Conservation (phyloP, 2,888 invertebrate genomes). For the Nasonia oneida region DNA sequence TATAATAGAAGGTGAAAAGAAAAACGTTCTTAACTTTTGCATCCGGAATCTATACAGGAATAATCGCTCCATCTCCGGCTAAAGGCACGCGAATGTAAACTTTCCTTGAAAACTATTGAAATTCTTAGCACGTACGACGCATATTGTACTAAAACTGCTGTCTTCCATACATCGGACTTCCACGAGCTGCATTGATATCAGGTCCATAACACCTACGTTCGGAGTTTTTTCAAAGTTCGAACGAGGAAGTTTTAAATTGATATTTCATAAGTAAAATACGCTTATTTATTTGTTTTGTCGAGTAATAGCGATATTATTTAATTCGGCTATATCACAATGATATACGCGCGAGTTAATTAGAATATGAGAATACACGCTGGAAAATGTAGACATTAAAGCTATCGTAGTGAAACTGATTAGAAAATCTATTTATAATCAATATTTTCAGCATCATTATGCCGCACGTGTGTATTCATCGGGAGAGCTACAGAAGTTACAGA, state of each 20-base stretch:
- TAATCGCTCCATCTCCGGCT: background rate
- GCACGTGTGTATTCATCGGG: background rate
- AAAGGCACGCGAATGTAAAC: background rate
- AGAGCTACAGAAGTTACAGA: background rate
- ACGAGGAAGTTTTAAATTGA: background rate
- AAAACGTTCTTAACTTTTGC: background rate
- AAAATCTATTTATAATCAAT: background rate
- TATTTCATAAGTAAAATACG: background rate
- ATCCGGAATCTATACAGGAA: background rate
- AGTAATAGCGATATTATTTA: no score
- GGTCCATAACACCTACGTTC: background rate
- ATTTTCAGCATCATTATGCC: background rate
- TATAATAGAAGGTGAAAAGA: background rate
- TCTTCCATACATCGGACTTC: background rate
- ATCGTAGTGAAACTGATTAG: background rate
- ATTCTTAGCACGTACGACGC: slow-evolving; percentile 13
- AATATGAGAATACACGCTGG: no score
- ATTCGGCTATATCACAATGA: no score
- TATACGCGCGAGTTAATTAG: no score
- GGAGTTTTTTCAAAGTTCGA: background rate
- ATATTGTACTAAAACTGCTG: slow-evolving; percentile 10
- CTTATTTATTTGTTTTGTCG: no score
- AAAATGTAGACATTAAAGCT: background rate
- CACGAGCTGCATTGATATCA: background rate
- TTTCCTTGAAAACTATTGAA: background rate